Conservation (phyloP, 2,888 invertebrate species). For the Cremastobaeus sp. region DNA sequence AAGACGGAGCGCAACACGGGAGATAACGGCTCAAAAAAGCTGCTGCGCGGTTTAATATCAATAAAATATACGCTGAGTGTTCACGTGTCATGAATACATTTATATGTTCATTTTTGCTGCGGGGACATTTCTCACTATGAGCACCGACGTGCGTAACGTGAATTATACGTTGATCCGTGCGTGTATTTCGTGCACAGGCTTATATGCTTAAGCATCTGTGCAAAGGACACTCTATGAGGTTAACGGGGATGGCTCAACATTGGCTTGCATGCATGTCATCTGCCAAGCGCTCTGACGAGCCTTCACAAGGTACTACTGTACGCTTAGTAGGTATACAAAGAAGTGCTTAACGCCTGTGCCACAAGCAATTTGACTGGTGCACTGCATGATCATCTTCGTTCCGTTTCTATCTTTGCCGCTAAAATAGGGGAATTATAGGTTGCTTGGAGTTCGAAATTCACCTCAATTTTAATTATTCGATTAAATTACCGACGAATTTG, state of each 20-base stretch:
- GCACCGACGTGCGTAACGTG: slow-evolving; percentile 25
- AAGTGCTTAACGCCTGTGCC: slow-evolving; percentile 49
- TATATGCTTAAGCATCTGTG: slow-evolving; percentile 54
- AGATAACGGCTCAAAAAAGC: no score
- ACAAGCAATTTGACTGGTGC: slow-evolving; percentile 37
- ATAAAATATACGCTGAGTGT: no score
- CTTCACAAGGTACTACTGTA: slow-evolving; percentile 43
- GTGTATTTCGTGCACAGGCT: slow-evolving; percentile 43
- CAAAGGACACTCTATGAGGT: slow-evolving; percentile 57
- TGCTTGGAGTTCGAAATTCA: no score
- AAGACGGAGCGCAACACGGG: no score
- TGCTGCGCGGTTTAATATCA: no score
- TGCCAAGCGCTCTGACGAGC: slow-evolving; percentile 56
- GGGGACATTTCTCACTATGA: slow-evolving; percentile 10
- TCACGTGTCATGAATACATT: background rate
- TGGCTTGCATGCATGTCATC: slow-evolving; percentile 53
- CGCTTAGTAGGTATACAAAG: slow-evolving; percentile 48
- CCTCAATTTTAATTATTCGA: no score
- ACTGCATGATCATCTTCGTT: slow-evolving; percentile 11
- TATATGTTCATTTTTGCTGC: slow-evolving; percentile 28
- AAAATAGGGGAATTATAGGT: background rate
- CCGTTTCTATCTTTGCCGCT: background rate
- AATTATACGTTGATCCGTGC: slow-evolving; percentile 38
- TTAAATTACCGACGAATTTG: no score
- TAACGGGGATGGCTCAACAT: slow-evolving; percentile 50